phyloP scores from a whole-genome alignment of 2,797 vertebrate genomes.

The Melanotaenia trifasciata region DNA sequence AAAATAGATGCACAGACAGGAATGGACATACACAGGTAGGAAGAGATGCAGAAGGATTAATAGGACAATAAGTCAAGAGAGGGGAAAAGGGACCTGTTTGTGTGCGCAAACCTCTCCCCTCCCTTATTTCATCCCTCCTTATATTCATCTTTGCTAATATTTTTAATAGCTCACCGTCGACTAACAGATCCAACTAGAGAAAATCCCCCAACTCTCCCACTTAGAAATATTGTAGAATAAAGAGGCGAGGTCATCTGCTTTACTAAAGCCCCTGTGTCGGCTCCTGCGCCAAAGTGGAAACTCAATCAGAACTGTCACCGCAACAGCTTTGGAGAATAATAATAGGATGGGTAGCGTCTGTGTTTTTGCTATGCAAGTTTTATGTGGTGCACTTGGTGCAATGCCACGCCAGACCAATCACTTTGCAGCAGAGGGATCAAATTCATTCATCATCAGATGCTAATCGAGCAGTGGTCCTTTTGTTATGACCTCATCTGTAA shows the following conservation, averaged over 20 bases:
- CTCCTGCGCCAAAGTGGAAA: conserved; percentile 73
- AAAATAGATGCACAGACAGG: conserved; percentile 53
- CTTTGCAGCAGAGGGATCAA: conserved; percentile 65
- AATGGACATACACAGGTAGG: conserved; percentile 30
- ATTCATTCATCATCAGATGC: conserved; percentile 70
- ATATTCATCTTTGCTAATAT: conserved; percentile 54
- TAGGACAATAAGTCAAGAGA: conserved; percentile 24
- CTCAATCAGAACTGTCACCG: conserved; percentile 61
- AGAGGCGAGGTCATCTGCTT: conserved; percentile 69
- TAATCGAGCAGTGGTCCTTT: conserved; percentile 54
- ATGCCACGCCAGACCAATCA: conserved; percentile 56
- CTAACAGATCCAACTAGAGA: conserved; percentile 56
- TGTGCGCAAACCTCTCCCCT: conserved; percentile 22
- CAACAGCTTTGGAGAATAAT: conserved; percentile 64
- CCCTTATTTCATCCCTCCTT: conserved; percentile 28
- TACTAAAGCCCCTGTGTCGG: conserved; percentile 67
- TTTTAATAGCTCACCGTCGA: conserved; percentile 57
- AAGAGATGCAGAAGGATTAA: conserved; percentile 6
- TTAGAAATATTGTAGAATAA: conserved; percentile 65
- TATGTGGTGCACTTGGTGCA: conserved; percentile 36
- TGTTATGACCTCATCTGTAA: conserved; percentile 79
- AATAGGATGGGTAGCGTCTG: conserved; percentile 52
- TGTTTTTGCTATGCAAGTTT: conserved; percentile 27
- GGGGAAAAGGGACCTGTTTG: conserved; percentile 15
- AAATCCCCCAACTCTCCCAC: conserved; percentile 62